phyloP scores from a whole-genome alignment of 2,888 invertebrate genomes.

The Pandemis cinnamomeana region DNA sequence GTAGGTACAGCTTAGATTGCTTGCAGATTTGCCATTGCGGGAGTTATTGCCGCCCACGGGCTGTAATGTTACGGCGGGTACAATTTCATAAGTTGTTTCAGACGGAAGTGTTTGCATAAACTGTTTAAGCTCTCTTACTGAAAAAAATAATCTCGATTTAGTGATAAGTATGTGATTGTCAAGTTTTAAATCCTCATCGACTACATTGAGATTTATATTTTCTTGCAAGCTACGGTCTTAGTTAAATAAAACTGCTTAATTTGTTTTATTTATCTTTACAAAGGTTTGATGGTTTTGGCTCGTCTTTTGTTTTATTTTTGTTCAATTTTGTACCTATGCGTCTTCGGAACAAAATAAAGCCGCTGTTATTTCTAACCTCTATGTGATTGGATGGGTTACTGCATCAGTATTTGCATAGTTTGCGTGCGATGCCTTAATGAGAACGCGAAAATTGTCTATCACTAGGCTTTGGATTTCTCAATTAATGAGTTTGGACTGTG shows the following conservation, averaged over 20 bases:
- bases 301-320: background rate
- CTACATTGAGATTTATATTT: too few species aligned
- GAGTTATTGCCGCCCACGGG: background rate
- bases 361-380: slow-evolving; percentile 25
- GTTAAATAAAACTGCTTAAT: too few species aligned
- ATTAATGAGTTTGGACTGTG: slow-evolving; percentile 35
- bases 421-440: slow-evolving; percentile 56
- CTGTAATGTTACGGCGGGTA: background rate
- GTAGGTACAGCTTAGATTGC: slow-evolving; percentile 38
- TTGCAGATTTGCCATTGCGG: slow-evolving; percentile 11
- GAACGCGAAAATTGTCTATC: slow-evolving; percentile 44
- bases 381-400: slow-evolving; percentile 37
- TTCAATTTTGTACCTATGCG: background rate
- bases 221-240: too few species aligned
- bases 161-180: too few species aligned
- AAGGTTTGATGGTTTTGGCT: background rate
- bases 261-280: background rate
- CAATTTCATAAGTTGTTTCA: background rate
- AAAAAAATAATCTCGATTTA: too few species aligned
- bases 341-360: background rate
- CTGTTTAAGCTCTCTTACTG: too few species aligned
- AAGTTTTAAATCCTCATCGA: too few species aligned
- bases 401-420: slow-evolving; percentile 65
- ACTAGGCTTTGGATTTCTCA: slow-evolving; percentile 30
- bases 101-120: background rate